phyloP scores from a whole-genome alignment of 2,113 vertebrate genomes.

The Prionailurus viverrinus region DNA sequence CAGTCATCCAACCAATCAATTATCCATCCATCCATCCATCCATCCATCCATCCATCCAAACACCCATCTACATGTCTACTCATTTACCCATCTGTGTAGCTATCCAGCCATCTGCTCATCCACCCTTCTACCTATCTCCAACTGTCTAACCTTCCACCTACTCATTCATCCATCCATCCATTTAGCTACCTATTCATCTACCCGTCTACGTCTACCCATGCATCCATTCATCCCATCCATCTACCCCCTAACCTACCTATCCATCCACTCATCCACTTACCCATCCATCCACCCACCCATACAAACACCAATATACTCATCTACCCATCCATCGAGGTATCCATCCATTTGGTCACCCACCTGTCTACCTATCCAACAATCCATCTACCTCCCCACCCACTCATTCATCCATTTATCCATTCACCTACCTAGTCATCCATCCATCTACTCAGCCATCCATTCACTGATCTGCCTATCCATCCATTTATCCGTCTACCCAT shows the following conservation, averaged over 20 bases:
- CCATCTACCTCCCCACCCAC: neutral
- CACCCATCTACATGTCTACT: accelerated
- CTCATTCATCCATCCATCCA: accelerated
- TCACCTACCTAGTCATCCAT: too few species aligned
- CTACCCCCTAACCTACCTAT: accelerated
- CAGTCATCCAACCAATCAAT: too few species aligned
- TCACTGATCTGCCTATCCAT: too few species aligned
- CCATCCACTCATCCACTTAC: neutral
- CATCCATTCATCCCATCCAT: accelerated
- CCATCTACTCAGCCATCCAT: neutral
- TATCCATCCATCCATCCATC: accelerated
- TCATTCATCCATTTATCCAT: neutral
- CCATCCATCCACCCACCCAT: too few species aligned
- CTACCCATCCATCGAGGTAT: neutral
- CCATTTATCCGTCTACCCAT: too few species aligned
- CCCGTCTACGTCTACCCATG: accelerated
- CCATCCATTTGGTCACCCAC: accelerated
- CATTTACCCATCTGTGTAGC: too few species aligned
- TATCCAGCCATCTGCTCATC: too few species aligned
- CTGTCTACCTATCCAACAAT: neutral
- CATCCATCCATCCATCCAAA: neutral
- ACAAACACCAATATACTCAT: too few species aligned
- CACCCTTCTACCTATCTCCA: neutral
- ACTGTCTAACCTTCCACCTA: accelerated
- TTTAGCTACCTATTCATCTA: accelerated